These are phyloP conservation scores for Andrena cerasifolii DNA, from an alignment of 1,140 invertebrate genomes.

Conservation along the genomic window DNA sequence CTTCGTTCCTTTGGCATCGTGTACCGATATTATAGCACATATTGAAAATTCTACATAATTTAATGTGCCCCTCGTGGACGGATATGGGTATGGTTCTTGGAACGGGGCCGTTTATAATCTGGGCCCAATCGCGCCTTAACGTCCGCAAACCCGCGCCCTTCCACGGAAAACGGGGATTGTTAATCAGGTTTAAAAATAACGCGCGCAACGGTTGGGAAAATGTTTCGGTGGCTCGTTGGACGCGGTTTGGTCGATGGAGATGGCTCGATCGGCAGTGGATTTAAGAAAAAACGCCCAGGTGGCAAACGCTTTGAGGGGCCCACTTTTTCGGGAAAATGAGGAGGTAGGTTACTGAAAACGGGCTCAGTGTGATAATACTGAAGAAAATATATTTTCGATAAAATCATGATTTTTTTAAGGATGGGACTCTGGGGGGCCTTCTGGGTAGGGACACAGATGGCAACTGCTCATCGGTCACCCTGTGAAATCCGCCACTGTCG, in stretches of 20 bases:
- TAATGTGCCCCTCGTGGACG: slow-evolving; percentile 38
- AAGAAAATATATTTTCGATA: too few relatives aligned
- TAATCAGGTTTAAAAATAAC: background rate
- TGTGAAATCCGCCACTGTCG: too few relatives aligned
- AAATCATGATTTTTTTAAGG: too few relatives aligned
- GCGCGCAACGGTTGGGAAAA: background rate
- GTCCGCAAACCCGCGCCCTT: background rate
- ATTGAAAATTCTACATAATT: slow-evolving; percentile 60
- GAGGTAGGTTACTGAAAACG: too few relatives aligned
- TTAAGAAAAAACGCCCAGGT: too few relatives aligned
- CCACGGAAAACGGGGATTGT: background rate
- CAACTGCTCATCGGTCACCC: too few relatives aligned
- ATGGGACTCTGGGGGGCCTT: too few relatives aligned
- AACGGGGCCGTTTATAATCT: slow-evolving; percentile 36
- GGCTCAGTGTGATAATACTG: too few relatives aligned
- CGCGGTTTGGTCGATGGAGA: background rate
- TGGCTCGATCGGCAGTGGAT: too few relatives aligned
- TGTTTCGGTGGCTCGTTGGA: background rate
- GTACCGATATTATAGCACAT: slow-evolving; percentile 48
- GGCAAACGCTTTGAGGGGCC: too few relatives aligned
- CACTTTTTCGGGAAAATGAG: too few relatives aligned
- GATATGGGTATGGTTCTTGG: slow-evolving; percentile 46
- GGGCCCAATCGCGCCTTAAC: slow-evolving; percentile 1
- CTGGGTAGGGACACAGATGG: too few relatives aligned
- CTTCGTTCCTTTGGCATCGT: slow-evolving; percentile 36